Percentiles rank a stretch among this genome's conserved stretches.
Conservation (phyloP, 2,888 invertebrate genomes). For the Globia sparganii region DNA sequence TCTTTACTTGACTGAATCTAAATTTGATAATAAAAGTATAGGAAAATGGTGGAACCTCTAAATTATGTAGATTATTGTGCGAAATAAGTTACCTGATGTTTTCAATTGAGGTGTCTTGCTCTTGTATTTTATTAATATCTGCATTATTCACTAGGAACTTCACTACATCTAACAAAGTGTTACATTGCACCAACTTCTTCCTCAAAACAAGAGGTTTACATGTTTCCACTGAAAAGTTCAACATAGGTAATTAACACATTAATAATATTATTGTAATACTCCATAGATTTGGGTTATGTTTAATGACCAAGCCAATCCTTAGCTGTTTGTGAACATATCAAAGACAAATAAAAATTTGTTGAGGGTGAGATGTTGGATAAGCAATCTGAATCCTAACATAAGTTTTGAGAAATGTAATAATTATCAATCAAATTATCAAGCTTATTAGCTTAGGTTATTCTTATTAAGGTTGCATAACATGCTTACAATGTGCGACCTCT, state of each 20-base stretch:
- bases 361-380: background rate
- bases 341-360: background rate
- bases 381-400: background rate
- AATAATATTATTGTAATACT: background rate
- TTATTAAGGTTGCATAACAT: too few species aligned
- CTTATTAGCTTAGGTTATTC: background rate
- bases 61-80: background rate
- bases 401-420: background rate
- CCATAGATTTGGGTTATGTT: background rate
- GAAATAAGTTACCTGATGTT: constrained; percentile 72
- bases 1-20: background rate
- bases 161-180: constrained; percentile 84
- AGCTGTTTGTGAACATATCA: background rate
- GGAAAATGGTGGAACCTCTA: background rate
- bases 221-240: constrained; percentile 83
- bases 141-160: constrained; percentile 80
- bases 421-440: background rate
- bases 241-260: background rate
- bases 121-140: constrained; percentile 80
- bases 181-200: constrained; percentile 82
- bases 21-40: background rate
- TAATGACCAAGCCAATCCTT: background rate
- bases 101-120: constrained; percentile 70
- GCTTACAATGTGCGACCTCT: too few species aligned
- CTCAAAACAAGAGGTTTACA: constrained; percentile 83